Conservation (phyloP, 2,113 vertebrate genomes). For the Rynchops niger region DNA sequence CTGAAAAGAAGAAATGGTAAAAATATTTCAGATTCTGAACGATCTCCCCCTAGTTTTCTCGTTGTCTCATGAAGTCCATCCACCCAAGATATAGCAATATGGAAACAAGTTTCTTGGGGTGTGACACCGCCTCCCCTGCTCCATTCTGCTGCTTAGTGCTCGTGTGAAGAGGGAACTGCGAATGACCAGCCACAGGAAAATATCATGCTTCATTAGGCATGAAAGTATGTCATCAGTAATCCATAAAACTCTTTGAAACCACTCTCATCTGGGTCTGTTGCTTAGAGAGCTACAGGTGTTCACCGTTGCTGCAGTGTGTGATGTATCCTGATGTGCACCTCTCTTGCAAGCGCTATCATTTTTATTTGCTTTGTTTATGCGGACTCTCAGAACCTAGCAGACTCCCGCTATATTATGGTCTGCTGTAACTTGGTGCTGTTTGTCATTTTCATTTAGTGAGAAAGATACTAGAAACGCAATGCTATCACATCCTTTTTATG, state of each 20-base stretch:
- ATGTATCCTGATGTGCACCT: neutral
- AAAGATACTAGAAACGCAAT: neutral
- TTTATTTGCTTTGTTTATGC: neutral
- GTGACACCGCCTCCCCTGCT: neutral
- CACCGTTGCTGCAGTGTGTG: neutral
- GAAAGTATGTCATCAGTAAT: neutral
- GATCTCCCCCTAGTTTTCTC: neutral
- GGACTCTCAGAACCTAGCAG: neutral
- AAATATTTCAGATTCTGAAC: neutral
- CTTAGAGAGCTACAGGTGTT: neutral
- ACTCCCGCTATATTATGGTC: neutral
- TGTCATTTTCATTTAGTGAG: neutral
- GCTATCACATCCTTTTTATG: neutral
- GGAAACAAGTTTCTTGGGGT: neutral
- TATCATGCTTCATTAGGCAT: neutral
- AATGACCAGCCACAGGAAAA: neutral
- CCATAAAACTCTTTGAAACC: neutral
- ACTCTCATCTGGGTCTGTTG: neutral
- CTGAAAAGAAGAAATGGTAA: neutral
- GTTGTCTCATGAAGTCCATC: neutral
- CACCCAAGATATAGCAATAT: neutral
- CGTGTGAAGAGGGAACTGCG: neutral
- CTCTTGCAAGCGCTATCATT: neutral
- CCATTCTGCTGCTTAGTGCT: neutral
- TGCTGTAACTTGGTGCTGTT: neutral